A percentile compares a stretch with the other conserved stretches of the same genome.
Evolutionary conservation across 2,113 vertebrate genomes (phyloP).

Genomic region (Pterocles gutturalis): DNA sequence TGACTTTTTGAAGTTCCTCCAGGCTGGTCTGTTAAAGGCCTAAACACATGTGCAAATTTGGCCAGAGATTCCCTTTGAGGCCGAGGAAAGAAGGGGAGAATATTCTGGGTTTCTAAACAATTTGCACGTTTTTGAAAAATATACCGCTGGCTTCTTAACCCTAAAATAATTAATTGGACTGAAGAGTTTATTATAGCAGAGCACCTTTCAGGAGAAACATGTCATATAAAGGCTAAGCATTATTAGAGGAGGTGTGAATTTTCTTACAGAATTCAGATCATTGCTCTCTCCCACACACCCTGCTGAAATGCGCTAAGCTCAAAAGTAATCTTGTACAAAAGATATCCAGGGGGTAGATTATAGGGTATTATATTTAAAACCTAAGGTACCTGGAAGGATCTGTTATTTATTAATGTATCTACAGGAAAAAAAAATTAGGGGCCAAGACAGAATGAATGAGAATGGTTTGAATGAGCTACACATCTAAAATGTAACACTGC

Average conservation of each 20-base stretch:
- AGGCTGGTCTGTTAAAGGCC: background rate
- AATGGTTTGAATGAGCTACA: background rate
- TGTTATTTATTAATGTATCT: background rate
- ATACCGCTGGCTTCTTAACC: background rate
- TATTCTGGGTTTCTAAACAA: background rate
- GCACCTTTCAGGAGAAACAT: background rate
- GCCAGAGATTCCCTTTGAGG: background rate
- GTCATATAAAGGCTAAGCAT: background rate
- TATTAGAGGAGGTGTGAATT: background rate
- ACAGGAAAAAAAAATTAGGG: background rate
- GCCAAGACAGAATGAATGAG: background rate
- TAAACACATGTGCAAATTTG: background rate
- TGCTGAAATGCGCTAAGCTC: background rate
- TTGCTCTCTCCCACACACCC: background rate
- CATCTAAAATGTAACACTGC: background rate
- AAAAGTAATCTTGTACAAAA: slow-evolving; percentile 3
- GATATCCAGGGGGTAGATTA: background rate
- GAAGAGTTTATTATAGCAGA: background rate
- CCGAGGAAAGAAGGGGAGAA: background rate
- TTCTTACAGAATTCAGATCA: background rate
- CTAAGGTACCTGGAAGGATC: background rate
- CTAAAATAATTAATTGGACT: background rate
- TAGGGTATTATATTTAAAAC: background rate
- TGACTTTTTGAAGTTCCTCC: background rate
- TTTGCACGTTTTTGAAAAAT: background rate